phyloP scores from a whole-genome alignment of 1,140 invertebrate genomes.

The Achatina immaculata region DNA sequence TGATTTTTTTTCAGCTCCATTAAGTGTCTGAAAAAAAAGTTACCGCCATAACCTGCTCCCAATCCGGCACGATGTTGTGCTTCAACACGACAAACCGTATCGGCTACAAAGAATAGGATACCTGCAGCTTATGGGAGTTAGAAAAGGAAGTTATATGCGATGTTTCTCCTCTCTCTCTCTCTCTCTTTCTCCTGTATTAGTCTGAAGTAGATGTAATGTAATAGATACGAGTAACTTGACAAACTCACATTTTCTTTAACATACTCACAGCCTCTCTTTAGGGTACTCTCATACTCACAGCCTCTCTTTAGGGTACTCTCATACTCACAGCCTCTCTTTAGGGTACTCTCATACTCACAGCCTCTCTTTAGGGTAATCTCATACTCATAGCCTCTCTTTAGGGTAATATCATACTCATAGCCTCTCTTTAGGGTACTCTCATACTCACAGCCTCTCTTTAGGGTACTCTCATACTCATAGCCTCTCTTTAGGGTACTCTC shows the following conservation, averaged over 20 bases:
- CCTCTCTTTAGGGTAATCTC: background rate
- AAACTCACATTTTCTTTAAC: too few species aligned
- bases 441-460: background rate
- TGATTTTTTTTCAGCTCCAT: too few species aligned
- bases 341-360: background rate
- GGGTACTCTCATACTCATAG: background rate
- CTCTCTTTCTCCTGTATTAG: background rate
- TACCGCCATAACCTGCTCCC: too few species aligned
- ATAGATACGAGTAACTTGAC: too few species aligned
- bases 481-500: background rate
- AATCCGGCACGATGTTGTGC: too few species aligned
- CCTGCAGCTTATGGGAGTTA: too few species aligned
- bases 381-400: background rate
- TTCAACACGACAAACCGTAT: too few species aligned
- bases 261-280: too few species aligned
- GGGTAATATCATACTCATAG: background rate
- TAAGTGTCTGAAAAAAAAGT: too few species aligned
- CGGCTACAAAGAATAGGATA: too few species aligned
- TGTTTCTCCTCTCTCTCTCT: background rate
- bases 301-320: background rate
- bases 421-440: conserved; percentile 9
- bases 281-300: too few species aligned
- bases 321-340: background rate
- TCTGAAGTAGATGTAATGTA: background rate
- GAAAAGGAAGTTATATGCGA: too few species aligned